Evolutionary conservation across 2,888 invertebrate genomes (phyloP), one percentile per base, ranked within the genome.

Genomic region (Sphecodes monilicornis): DNA sequence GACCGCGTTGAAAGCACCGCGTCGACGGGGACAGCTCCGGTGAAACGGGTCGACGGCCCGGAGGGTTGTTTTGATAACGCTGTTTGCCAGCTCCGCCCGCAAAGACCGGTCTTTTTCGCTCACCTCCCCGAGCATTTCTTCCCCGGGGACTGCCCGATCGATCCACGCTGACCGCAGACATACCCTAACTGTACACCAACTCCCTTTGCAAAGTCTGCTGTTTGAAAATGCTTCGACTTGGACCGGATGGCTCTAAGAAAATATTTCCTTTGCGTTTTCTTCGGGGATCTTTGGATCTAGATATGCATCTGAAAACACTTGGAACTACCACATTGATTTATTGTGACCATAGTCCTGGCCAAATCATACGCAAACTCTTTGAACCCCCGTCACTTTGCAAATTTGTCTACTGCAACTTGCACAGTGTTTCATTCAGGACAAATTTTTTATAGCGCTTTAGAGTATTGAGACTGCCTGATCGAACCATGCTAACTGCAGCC

Each of bases 11-110:
- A 71, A 74, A 82, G 83, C 46, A n/a, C 54, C 43, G 22, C 13
- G 39, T n/a, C 22, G 36, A 22, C 73, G n/a, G 6, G 13, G 57
- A 11, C n/a, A 3, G 26, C 57, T 6, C 36, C 29, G 26, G 18
- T 39, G 39, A 70, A 79, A 29, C 50, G n/a, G 54, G 43, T 64
- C 74, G 64, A 36, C n/a, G 29, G 29, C 39, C 57, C 22, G 8
- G 5, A 32, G 54, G 54, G 26, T 60, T 75, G 71, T 76, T 82
- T 75, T 43, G 43, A 72, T 72, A 68, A 76, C 66, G 36, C 66
- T 68, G 43, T 82, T 80, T 43, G 79, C 74, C 16, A 41, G 29
- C 39, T 32, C 16, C 13, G 26, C 1, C 11, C 0, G n/a, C 16
- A 13, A 26, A 10, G 41, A 68, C 32, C 36, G 4, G 11, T 39